phyloP scores from a whole-genome alignment of 1,140 invertebrate species.

The Heliconius congener region DNA sequence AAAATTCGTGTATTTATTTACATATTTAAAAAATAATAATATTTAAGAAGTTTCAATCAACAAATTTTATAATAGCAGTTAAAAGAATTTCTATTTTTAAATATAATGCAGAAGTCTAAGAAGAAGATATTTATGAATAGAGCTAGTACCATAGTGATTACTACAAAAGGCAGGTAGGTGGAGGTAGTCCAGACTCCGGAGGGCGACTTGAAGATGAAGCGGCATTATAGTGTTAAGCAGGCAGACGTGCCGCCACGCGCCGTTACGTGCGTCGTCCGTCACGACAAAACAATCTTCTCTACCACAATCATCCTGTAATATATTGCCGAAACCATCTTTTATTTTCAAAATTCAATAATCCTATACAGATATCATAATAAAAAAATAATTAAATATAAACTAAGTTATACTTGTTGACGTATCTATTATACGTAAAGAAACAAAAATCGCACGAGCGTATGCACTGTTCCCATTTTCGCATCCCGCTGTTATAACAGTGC shows the following conservation, averaged over 20 bases:
- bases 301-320: conserved; percentile 24
- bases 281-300: conserved; percentile 33
- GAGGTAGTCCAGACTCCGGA: neutral
- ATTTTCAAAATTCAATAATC: conserved; percentile 38
- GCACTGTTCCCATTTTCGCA: neutral
- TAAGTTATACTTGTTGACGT: neutral
- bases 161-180: neutral
- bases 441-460: neutral
- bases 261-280: conserved; percentile 32
- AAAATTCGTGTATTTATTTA: too few species aligned
- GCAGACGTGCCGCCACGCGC: conserved; percentile 55
- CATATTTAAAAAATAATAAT: too few species aligned
- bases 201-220: neutral
- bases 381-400: neutral
- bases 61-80: too few species aligned
- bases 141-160: neutral
- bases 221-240: conserved; percentile 62
- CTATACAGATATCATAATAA: neutral
- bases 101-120: too few species aligned
- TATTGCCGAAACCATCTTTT: conserved; percentile 26
- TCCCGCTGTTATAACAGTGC: neutral
- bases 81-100: too few species aligned
- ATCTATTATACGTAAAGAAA: neutral
- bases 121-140: neutral
- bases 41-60: too few species aligned